Percentiles rank a stretch among this genome's conserved stretches.
Evolutionary conservation across 2,888 invertebrate genomes (phyloP).

Genomic region (Parnassius glacialis): DNA sequence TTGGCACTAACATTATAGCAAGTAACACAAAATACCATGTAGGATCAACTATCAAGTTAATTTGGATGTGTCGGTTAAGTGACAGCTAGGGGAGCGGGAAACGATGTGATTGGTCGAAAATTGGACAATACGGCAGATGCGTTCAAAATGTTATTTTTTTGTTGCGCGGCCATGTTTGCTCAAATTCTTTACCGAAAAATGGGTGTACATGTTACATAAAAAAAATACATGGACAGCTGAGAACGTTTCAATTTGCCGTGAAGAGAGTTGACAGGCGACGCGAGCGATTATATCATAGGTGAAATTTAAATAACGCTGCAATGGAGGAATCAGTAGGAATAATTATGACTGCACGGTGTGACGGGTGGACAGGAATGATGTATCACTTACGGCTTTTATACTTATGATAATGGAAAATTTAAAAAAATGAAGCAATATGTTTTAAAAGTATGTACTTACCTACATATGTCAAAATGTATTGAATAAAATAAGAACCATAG

Average conservation of each 20-base stretch:
- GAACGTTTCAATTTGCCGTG: constrained; percentile 62
- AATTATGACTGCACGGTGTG: constrained; percentile 14
- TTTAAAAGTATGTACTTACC: background rate
- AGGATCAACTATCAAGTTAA: constrained; percentile 6
- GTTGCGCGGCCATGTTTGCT: constrained; percentile 73
- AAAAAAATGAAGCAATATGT: constrained; percentile 24
- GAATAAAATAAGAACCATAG: too few relatives aligned
- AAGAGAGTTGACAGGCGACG: constrained; percentile 60
- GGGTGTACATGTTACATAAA: constrained; percentile 32
- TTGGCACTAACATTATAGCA: too few relatives aligned
- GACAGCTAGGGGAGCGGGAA: constrained; percentile 77
- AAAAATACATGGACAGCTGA: constrained; percentile 47
- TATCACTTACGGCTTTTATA: constrained; percentile 46
- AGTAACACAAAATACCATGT: background rate
- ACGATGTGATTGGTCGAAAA: constrained; percentile 66
- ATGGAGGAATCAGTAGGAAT: constrained; percentile 25
- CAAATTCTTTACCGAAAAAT: constrained; percentile 49
- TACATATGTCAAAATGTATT: too few relatives aligned
- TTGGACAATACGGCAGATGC: constrained; percentile 79
- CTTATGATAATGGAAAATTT: constrained; percentile 40
- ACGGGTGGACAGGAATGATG: constrained; percentile 48
- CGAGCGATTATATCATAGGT: constrained; percentile 39
- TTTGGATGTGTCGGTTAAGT: constrained; percentile 63
- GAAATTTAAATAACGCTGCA: constrained; percentile 27
- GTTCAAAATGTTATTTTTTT: constrained; percentile 55